A percentile compares a stretch with the other conserved stretches of the same genome.
Conservation (phyloP, 2,797 vertebrate species). For the Heterohyrax brucei region DNA sequence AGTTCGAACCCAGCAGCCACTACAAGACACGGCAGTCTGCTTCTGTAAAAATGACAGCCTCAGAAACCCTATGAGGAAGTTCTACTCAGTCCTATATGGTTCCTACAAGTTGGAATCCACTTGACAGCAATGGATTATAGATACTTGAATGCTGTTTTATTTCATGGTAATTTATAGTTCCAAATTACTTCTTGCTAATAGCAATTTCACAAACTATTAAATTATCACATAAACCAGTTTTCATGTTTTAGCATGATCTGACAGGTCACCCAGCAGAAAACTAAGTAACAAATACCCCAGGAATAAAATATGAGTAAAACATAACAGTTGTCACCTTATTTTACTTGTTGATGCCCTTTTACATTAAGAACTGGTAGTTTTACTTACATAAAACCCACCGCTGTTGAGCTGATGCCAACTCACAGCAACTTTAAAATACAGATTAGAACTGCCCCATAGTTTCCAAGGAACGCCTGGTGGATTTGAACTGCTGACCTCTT, state of each 20-base stretch:
- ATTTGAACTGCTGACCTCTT: too few relatives aligned
- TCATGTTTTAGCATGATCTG: constrained; percentile 8
- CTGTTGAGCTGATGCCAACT: too few relatives aligned
- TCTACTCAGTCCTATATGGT: too few relatives aligned
- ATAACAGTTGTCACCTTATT: neutral
- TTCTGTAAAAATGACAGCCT: too few relatives aligned
- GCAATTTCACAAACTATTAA: constrained; percentile 41
- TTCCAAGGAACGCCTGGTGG: too few relatives aligned
- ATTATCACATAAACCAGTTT: neutral
- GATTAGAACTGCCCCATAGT: too few relatives aligned
- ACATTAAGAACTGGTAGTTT: neutral
- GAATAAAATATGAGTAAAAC: constrained; percentile 44
- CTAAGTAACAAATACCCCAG: neutral
- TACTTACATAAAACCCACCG: neutral
- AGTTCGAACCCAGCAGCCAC: too few relatives aligned
- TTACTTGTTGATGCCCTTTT: constrained; percentile 40
- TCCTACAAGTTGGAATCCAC: too few relatives aligned
- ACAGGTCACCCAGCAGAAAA: neutral
- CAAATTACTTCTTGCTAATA: neutral
- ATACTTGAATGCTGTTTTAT: neutral
- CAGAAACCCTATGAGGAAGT: too few relatives aligned
- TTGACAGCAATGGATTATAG: neutral
- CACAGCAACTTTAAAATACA: too few relatives aligned
- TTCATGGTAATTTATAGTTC: constrained; percentile 32
- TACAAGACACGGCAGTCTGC: too few relatives aligned